Conservation (phyloP, 1,140 invertebrate genomes). For the Pseudomyrmex sp. region DNA sequence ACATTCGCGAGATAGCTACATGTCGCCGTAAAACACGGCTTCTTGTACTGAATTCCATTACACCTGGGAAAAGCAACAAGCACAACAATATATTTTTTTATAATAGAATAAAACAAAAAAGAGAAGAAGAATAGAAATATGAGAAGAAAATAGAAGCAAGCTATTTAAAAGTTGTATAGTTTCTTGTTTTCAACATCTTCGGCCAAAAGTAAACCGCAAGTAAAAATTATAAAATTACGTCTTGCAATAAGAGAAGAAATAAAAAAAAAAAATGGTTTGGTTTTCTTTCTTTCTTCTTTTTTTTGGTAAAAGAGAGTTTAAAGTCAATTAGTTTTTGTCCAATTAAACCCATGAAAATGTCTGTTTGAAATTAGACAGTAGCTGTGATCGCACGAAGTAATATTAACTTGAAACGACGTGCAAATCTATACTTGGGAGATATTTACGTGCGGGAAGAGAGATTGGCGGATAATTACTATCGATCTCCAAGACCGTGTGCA, state of each 20-base stretch:
- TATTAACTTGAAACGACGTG: not conserved
- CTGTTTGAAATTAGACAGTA: conserved; percentile 1
- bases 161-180: too few species aligned
- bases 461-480: conserved; percentile 68
- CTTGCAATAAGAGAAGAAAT: too few species aligned
- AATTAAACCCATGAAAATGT: conserved; percentile 2
- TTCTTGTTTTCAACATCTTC: too few species aligned
- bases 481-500: conserved; percentile 40
- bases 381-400: not conserved
- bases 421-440: conserved; percentile 42
- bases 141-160: too few species aligned
- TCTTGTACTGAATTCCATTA: not conserved
- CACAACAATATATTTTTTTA: not conserved
- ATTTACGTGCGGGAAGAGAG: conserved; percentile 51
- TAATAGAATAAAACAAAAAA: not conserved
- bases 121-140: too few species aligned
- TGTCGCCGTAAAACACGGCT: not conserved
- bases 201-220: too few species aligned
- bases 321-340: too few species aligned
- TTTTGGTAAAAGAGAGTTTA: too few species aligned
- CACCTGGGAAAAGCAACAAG: not conserved
- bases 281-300: too few species aligned
- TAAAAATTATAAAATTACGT: too few species aligned
- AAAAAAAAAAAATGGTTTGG: too few species aligned
- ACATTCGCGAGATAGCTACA: not conserved